Conservation (phyloP, 2,888 invertebrate genomes). For the Corbicula japonica region DNA sequence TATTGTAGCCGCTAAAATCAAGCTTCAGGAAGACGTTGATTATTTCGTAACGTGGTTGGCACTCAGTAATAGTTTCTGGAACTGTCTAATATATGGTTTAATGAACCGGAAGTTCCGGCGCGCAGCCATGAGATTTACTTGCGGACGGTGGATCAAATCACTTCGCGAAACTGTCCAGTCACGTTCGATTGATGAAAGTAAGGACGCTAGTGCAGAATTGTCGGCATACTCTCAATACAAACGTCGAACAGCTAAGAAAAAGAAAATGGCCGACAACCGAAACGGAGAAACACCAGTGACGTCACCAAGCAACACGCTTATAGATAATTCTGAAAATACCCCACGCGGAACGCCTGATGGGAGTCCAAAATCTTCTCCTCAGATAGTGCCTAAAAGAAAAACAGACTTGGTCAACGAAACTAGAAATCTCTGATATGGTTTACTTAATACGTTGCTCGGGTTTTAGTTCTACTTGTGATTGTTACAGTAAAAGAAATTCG, state of each 20-base stretch:
- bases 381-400: slow-evolving; percentile 1
- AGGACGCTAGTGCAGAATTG: slow-evolving; percentile 31
- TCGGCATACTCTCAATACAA: slow-evolving; percentile 32
- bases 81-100: slow-evolving; percentile 61
- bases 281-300: background rate
- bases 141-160: slow-evolving; percentile 51
- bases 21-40: slow-evolving; percentile 44
- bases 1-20: slow-evolving; percentile 50
- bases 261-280: background rate
- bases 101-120: slow-evolving; percentile 67
- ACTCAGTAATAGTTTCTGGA: slow-evolving; percentile 66
- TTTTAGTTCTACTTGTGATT: too few relatives aligned
- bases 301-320: background rate
- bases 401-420: slow-evolving; percentile 16
- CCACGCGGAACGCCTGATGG: slow-evolving; percentile 5
- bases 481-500: too few relatives aligned
- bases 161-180: slow-evolving; percentile 28
- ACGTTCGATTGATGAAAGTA: slow-evolving; percentile 29
- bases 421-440: slow-evolving; percentile 5
- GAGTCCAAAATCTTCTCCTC: background rate
- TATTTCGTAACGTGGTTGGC: slow-evolving; percentile 64
- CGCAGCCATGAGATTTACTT: slow-evolving; percentile 56
- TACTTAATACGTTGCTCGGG: background rate
- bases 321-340: slow-evolving; percentile 1
- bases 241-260: slow-evolving; percentile 12